Percentiles rank a stretch among this genome's conserved stretches.
Conservation (phyloP, 2,888 invertebrate genomes). For the Drosophila paucipuncta region DNA sequence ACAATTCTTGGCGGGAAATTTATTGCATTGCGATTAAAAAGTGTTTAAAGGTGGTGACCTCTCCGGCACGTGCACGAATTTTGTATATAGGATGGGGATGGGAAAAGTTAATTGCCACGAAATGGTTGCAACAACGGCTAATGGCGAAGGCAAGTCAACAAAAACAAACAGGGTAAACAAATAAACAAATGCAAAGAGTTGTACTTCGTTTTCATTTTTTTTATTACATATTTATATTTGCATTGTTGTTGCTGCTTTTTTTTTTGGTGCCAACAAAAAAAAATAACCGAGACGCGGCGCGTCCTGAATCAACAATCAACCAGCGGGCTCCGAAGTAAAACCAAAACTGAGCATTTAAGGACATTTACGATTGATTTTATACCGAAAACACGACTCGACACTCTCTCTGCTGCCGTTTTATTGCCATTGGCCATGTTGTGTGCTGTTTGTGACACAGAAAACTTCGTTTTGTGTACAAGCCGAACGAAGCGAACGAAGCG, state of each 20-base stretch:
- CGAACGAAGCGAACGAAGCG: slow-evolving; percentile 23
- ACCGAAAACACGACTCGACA: slow-evolving; percentile 62
- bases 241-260: slow-evolving; percentile 41
- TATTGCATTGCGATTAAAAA: slow-evolving; percentile 35
- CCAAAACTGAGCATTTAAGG: slow-evolving; percentile 81
- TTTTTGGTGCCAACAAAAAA: slow-evolving; percentile 38
- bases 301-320: slow-evolving; percentile 42
- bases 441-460: slow-evolving; percentile 66
- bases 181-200: slow-evolving; percentile 30
- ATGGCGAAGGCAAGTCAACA: slow-evolving; percentile 19
- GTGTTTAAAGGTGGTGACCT: slow-evolving; percentile 25
- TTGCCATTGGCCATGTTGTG: slow-evolving; percentile 12
- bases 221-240: slow-evolving; percentile 25
- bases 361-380: slow-evolving; percentile 82
- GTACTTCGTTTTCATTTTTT: slow-evolving; percentile 19
- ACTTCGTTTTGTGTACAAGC: slow-evolving; percentile 53
- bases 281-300: slow-evolving; percentile 48
- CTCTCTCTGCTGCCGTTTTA: slow-evolving; percentile 32
- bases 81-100: slow-evolving; percentile 52
- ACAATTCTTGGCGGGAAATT: slow-evolving; percentile 52
- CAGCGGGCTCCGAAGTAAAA: slow-evolving; percentile 69
- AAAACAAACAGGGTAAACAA: slow-evolving; percentile 15
- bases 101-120: slow-evolving; percentile 44
- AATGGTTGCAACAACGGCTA: slow-evolving; percentile 28
- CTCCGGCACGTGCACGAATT: slow-evolving; percentile 42